phyloP scores from a whole-genome alignment of 2,797 vertebrate species.

The Eulemur albifrons region DNA sequence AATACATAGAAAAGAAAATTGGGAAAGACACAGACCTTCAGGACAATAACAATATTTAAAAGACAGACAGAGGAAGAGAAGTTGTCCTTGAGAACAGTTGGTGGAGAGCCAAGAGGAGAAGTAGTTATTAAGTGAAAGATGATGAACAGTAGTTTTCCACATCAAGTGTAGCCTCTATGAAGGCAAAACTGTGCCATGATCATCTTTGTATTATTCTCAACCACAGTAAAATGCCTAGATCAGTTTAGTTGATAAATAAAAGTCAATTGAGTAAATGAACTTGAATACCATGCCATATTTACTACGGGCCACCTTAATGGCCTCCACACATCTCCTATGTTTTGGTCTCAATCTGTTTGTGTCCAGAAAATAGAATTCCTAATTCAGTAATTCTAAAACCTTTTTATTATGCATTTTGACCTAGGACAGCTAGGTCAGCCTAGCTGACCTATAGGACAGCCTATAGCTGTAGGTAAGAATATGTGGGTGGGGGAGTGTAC shows the following conservation, averaged over 20 bases:
- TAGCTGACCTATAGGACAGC: no score
- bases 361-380: not conserved
- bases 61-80: not conserved
- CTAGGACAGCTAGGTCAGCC: no score
- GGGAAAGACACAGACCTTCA: fast-evolving
- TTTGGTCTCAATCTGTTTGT: not conserved
- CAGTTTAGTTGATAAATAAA: not conserved
- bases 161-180: not conserved
- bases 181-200: not conserved
- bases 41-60: not conserved
- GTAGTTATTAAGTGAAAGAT: not conserved
- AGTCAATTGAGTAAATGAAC: not conserved
- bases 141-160: not conserved
- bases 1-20: not conserved
- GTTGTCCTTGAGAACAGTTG: not conserved
- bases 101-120: not conserved
- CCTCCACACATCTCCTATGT: no score
- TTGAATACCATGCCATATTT: not conserved
- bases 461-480: no score
- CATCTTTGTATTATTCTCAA: not conserved
- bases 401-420: not conserved
- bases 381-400: not conserved
- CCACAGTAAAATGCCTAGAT: not conserved
- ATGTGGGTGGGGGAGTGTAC: fast-evolving
- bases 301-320: not conserved